Conservation (phyloP, 2,888 invertebrate species). For the Epinotia demarniana region DNA sequence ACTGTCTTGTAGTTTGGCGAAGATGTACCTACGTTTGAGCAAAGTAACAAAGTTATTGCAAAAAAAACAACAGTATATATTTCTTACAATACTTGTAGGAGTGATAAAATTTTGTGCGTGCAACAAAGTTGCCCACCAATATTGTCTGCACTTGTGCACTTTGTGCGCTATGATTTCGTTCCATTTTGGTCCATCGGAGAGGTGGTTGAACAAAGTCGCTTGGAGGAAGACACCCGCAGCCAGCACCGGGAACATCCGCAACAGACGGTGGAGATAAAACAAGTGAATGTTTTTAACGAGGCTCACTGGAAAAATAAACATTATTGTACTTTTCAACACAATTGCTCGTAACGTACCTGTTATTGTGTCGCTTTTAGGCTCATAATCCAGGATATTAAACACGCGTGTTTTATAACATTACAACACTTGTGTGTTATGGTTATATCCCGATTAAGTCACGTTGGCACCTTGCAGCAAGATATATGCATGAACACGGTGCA, state of each 20-base stretch:
- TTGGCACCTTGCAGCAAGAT: too few relatives aligned
- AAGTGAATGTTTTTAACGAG: conserved; percentile 66
- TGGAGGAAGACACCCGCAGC: conserved; percentile 64
- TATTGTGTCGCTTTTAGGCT: too few relatives aligned
- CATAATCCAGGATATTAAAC: too few relatives aligned
- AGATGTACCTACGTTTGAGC: too few relatives aligned
- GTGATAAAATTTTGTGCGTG: conserved; percentile 56
- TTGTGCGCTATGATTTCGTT: conserved; percentile 47
- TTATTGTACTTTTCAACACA: neutral
- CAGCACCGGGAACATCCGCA: conserved; percentile 69
- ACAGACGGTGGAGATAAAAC: conserved; percentile 69
- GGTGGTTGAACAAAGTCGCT: conserved; percentile 61
- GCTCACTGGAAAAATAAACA: conserved; percentile 57
- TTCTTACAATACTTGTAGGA: conserved; percentile 44
- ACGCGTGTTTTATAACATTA: too few relatives aligned
- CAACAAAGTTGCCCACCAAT: conserved; percentile 60
- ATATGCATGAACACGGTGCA: too few relatives aligned
- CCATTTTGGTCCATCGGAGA: conserved; percentile 69
- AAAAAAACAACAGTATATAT: neutral
- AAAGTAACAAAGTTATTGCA: neutral
- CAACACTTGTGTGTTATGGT: too few relatives aligned
- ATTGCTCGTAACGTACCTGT: too few relatives aligned
- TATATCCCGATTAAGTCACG: too few relatives aligned
- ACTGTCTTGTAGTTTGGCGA: too few relatives aligned
- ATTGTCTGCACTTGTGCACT: conserved; percentile 52